A percentile compares a stretch with the other conserved stretches of the same genome.
Conservation (phyloP, 2,888 invertebrate genomes). For the Drosophila mimica region DNA sequence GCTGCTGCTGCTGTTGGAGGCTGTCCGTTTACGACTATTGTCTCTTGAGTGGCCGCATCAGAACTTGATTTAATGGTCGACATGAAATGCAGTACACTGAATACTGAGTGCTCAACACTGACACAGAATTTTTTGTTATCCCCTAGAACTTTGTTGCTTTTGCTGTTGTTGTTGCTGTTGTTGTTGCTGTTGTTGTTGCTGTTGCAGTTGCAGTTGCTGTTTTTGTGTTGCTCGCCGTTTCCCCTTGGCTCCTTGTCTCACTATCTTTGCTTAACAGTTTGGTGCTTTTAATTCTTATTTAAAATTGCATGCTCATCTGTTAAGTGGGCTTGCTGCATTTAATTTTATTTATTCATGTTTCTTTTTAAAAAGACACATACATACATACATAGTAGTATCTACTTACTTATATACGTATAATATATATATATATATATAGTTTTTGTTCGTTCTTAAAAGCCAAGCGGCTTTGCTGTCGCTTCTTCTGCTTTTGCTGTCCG, state of each 20-base stretch:
- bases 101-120: conserved; percentile 9
- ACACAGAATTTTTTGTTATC: conserved; percentile 23
- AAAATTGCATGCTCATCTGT: conserved; percentile 77
- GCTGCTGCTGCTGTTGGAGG: conserved; percentile 13
- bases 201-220: conserved; percentile 4
- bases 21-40: conserved; percentile 31
- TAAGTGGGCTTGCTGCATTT: conserved; percentile 73
- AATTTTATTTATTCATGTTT: conserved; percentile 74
- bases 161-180: conserved; percentile 5
- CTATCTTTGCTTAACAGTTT: conserved; percentile 29
- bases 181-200: conserved; percentile 6
- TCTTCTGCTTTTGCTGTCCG: conserved; percentile 25
- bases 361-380: conserved; percentile 5
- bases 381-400: not conserved
- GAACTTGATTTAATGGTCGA: conserved; percentile 43
- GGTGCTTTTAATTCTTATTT: conserved; percentile 73
- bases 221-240: conserved; percentile 1
- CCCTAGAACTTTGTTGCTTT: conserved; percentile 1
- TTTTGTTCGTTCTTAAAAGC: conserved; percentile 48
- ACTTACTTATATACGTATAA: conserved; percentile 8
- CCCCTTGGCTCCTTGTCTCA: not conserved
- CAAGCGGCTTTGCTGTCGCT: conserved; percentile 57
- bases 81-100: conserved; percentile 37
- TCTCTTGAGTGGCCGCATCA: conserved; percentile 45
- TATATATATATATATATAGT: conserved; percentile 11